These are phyloP conservation scores for Eleginops maclovinus DNA, from an alignment of 2,113 vertebrate genomes.

Conservation along the genomic window DNA sequence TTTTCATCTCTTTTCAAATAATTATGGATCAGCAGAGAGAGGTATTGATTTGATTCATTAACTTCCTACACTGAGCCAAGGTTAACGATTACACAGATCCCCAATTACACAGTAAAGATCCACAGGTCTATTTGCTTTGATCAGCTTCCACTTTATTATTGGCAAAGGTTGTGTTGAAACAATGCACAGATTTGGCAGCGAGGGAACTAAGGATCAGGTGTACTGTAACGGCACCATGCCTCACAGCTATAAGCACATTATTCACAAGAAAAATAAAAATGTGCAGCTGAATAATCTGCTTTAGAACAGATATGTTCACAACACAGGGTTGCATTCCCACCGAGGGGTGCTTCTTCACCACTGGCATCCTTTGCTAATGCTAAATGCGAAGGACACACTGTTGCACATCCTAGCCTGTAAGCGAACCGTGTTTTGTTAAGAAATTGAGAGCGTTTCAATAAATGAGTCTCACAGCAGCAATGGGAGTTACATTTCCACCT, in stretches of 20 bases:
- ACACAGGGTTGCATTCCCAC: constrained; percentile 26
- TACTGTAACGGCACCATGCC: constrained; percentile 54
- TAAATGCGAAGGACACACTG: constrained; percentile 58
- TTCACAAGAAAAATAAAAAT: constrained; percentile 74
- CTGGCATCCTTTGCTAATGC: constrained; percentile 40
- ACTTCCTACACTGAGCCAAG: constrained; percentile 93
- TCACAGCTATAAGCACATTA: constrained; percentile 52
- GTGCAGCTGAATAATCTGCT: constrained; percentile 64
- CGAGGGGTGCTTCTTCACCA: constrained; percentile 28
- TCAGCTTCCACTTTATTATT: constrained; percentile 88
- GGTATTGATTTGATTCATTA: constrained; percentile 99
- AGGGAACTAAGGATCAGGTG: constrained; percentile 47
- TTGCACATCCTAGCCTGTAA: constrained; percentile 51
- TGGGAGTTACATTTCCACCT: constrained; percentile 69
- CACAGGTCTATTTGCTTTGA: constrained; percentile 89
- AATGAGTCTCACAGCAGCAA: constrained; percentile 68
- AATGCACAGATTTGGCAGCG: constrained; percentile 62
- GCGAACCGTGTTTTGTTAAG: constrained; percentile 42
- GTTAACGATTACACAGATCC: constrained; percentile 97
- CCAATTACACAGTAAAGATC: constrained; percentile 91
- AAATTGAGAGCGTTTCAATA: constrained; percentile 73
- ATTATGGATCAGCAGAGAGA: constrained; percentile 98
- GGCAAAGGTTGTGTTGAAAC: constrained; percentile 79
- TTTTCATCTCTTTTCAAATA: constrained; percentile 99
- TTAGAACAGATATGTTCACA: constrained; percentile 45